Conservation (phyloP, 2,797 vertebrate genomes). For the Sylvia borin region DNA sequence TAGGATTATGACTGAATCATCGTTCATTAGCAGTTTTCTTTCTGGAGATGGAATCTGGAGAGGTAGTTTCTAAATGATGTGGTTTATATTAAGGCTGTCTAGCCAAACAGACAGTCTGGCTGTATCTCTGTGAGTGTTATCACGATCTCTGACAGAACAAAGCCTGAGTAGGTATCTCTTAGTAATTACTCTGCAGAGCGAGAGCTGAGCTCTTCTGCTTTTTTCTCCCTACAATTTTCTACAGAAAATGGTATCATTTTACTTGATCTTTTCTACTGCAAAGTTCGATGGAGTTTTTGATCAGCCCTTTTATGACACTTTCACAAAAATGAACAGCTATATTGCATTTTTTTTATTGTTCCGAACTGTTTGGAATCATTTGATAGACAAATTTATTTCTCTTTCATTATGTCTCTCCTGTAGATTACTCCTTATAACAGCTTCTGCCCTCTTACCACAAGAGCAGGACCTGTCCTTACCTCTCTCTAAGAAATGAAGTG, state of each 20-base stretch:
- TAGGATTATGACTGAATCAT: constrained; percentile 69
- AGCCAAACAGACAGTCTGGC: constrained; percentile 66
- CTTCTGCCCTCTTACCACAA: not conserved
- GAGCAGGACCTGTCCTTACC: not conserved
- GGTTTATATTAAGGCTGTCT: constrained; percentile 55
- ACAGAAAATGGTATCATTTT: constrained; percentile 44
- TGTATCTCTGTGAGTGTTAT: constrained; percentile 25
- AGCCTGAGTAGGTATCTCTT: constrained; percentile 45
- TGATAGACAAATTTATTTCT: not conserved
- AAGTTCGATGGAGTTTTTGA: constrained; percentile 40
- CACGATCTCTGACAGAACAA: constrained; percentile 54
- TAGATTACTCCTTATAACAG: not conserved
- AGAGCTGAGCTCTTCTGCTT: constrained; percentile 24
- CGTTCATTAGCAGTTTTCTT: constrained; percentile 57
- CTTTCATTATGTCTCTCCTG: not conserved
- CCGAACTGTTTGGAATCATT: not conserved
- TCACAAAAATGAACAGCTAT: not conserved
- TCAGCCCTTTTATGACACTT: constrained; percentile 15
- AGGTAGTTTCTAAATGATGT: constrained; percentile 49
- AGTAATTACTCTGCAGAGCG: not conserved
- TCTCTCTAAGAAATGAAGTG: not conserved
- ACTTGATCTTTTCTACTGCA: constrained; percentile 23
- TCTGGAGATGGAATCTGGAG: constrained; percentile 23
- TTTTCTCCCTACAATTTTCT: constrained; percentile 37
- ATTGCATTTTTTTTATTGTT: not conserved